These are phyloP conservation scores for Autographa pulchrina DNA, from an alignment of 2,888 invertebrate genomes.

Conservation along the genomic window DNA sequence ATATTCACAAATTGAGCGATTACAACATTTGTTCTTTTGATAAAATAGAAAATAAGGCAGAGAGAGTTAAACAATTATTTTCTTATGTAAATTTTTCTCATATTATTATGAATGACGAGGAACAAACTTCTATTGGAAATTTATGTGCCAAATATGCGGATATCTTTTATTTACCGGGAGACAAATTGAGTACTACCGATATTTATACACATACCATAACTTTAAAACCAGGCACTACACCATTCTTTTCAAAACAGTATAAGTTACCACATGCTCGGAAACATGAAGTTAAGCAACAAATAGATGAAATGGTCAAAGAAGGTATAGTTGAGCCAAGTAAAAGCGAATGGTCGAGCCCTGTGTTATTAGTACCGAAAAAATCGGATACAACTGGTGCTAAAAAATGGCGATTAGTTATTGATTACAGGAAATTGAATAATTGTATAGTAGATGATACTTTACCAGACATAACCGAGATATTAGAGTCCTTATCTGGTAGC, in stretches of 20 bases:
- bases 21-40: background rate
- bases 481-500: constrained; percentile 3
- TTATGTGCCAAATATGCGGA: constrained; percentile 29
- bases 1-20: background rate
- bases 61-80: constrained; percentile 8
- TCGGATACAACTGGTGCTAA: background rate
- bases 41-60: background rate
- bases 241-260: constrained; percentile 18
- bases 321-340: background rate
- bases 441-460: constrained; percentile 1
- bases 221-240: constrained; percentile 15
- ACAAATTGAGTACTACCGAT: constrained; percentile 18
- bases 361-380: constrained; percentile 2
- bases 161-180: constrained; percentile 24
- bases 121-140: background rate
- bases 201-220: constrained; percentile 24
- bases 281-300: too few relatives aligned
- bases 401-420: background rate
- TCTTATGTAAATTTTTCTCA: too few relatives aligned
- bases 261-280: background rate
- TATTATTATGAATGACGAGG: too few relatives aligned
- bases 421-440: constrained; percentile 3
- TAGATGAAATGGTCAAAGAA: constrained; percentile 2
- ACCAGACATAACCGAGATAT: background rate
- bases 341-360: constrained; percentile 2